Evolutionary conservation across 2,113 vertebrate species (phyloP).

Genomic region (Pomatorhinus ruficollis): DNA sequence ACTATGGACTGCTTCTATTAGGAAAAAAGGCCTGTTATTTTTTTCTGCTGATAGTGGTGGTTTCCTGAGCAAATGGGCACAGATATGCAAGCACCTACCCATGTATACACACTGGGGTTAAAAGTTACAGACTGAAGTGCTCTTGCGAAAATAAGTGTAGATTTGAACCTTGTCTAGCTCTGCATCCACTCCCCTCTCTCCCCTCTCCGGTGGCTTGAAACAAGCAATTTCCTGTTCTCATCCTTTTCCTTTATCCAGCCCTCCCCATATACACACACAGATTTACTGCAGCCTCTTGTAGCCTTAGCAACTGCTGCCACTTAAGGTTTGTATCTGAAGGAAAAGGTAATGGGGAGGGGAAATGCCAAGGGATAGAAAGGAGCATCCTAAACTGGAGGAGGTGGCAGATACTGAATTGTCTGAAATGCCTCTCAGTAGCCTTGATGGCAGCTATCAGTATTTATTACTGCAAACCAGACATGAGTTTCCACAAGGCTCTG

Average conservation of each 20-base stretch:
- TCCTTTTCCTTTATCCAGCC: not conserved
- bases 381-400: not conserved
- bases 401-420: not conserved
- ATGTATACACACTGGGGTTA: not conserved
- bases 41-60: not conserved
- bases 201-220: not conserved
- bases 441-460: not conserved
- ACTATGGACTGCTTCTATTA: not conserved
- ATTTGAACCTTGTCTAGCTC: not conserved
- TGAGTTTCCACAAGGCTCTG: not conserved
- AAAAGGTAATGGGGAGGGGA: not conserved
- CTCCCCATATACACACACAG: not conserved
- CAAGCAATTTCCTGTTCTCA: slow-evolving; percentile 43
- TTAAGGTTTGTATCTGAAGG: not conserved
- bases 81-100: not conserved
- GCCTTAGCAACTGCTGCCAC: slow-evolving; percentile 52
- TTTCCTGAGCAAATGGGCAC: not conserved
- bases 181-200: not conserved
- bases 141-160: not conserved
- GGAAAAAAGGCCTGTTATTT: not conserved
- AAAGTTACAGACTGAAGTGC: not conserved
- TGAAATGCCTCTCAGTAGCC: not conserved
- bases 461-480: not conserved
- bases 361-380: not conserved
- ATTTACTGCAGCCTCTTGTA: slow-evolving; percentile 44